Conservation (phyloP, 2,888 invertebrate genomes). For the Penaeus monodon region DNA sequence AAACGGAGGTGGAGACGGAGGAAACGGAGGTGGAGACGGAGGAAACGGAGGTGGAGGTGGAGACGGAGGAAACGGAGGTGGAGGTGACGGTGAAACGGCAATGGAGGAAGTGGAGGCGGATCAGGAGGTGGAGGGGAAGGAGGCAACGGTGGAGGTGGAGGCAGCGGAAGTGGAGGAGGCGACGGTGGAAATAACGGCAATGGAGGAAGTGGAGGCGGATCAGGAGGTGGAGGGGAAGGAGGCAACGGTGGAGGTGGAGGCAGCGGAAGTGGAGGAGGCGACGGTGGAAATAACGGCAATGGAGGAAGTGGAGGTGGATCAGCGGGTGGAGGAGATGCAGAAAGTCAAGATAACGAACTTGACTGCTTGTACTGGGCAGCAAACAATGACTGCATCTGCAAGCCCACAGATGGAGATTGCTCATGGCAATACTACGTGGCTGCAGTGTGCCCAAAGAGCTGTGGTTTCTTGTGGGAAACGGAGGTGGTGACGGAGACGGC, state of each 20-base stretch:
- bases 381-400: conserved; percentile 45
- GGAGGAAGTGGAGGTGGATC: background rate
- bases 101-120: background rate
- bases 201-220: conserved; percentile 6
- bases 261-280: background rate
- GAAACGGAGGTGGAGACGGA: background rate
- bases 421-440: conserved; percentile 49
- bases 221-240: conserved; percentile 9
- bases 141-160: background rate
- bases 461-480: conserved; percentile 29
- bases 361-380: conserved; percentile 50
- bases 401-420: conserved; percentile 38
- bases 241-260: background rate
- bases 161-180: conserved; percentile 19
- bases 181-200: background rate
- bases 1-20: conserved; percentile 12
- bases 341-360: conserved; percentile 18
- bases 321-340: background rate
- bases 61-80: background rate
- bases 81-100: background rate
- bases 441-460: conserved; percentile 44
- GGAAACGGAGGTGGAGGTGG: background rate
- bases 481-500: conserved; percentile 10
- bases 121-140: conserved; percentile 22
- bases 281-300: background rate